Base-by-base conservation (phyloP, 2,113 vertebrate genomes). In the Crotalus tigris region DNA sequence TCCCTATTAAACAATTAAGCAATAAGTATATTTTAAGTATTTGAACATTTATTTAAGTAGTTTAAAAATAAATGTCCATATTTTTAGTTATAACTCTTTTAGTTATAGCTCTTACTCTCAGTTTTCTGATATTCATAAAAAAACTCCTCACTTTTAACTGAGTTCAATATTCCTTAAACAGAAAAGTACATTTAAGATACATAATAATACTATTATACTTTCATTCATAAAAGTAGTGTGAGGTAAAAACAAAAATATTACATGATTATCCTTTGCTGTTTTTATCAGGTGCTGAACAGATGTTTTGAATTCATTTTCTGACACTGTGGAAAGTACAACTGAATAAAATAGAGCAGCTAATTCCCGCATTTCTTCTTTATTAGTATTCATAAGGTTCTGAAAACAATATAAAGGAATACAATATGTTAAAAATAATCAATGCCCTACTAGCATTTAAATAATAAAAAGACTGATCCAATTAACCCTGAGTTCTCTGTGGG, bases 311-410 rank as follows among this genome's bases (percentile, higher is more conserved):
- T 99, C 98, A n/a, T 98, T 98, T 95, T 99, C 99, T 10, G 98
- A 98, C 98, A 99, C 98, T 15, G 98, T 98, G 54, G 98, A 99
- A 29, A 99, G 97, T 49, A 99, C 98, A 93, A 99, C 97, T 17
- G 99, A 99, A 92, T 99, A 99, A 91, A 99, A 98, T 88, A 99
- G 98, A 4, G 99, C 99, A 19, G 99, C 99, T 0, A 99, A 97
- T 94, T 99, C 99, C 29, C 99, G 98, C 98, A 99, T 98, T 96
- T 99, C 99, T 96, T 99, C 99, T 95, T 99, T 99, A 96, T 98
- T 99, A 81, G 99, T 99, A 94, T 98, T 99, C 99, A 99, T 99
- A 94, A 99, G 96, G 96, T 98, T 98, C 99, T 99, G 97, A 0
- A 1, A 91, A 57, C 57, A 91, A 49, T 85, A 90, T 0, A 93